Evolutionary conservation across 1,140 invertebrate species (phyloP).

Genomic region (Macrobrachium nipponense): DNA sequence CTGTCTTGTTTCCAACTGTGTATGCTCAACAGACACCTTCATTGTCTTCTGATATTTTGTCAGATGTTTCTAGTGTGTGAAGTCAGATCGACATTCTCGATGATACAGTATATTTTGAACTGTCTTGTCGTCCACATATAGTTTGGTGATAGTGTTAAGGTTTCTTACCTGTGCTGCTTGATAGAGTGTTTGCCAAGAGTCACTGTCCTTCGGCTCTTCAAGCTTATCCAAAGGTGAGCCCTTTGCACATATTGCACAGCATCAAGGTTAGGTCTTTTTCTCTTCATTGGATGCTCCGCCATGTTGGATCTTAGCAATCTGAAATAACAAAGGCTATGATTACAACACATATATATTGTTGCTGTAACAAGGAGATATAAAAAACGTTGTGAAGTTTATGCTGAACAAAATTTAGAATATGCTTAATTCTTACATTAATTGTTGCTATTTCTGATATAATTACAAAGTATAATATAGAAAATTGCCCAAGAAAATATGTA

Average conservation of each 20-base stretch:
- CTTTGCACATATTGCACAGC: slow-evolving; percentile 22
- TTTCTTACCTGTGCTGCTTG: slow-evolving; percentile 29
- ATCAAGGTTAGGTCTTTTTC: too few relatives aligned
- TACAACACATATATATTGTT: too few relatives aligned
- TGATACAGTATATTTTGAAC: slow-evolving; percentile 29
- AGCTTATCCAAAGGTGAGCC: slow-evolving; percentile 37
- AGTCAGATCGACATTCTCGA: slow-evolving; percentile 32
- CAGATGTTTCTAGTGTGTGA: slow-evolving; percentile 37
- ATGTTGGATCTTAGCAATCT: too few relatives aligned
- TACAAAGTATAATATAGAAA: too few relatives aligned
- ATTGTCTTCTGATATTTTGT: slow-evolving; percentile 22
- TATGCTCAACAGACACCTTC: slow-evolving; percentile 21
- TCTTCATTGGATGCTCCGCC: slow-evolving; percentile 24
- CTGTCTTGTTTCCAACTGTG: slow-evolving; percentile 20
- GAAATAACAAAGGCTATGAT: too few relatives aligned
- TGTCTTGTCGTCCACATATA: slow-evolving; percentile 26
- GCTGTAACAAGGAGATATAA: too few relatives aligned
- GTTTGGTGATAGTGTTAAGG: slow-evolving; percentile 25
- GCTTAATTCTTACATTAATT: too few relatives aligned
- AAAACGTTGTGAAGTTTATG: too few relatives aligned
- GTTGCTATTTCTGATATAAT: too few relatives aligned
- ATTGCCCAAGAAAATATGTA: too few relatives aligned
- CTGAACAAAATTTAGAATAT: too few relatives aligned
- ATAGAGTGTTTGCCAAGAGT: slow-evolving; percentile 34
- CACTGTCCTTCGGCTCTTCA: slow-evolving; percentile 34